Evolutionary conservation across 2,797 vertebrate genomes (phyloP).

Genomic region (Peromyscus melanophrys): DNA sequence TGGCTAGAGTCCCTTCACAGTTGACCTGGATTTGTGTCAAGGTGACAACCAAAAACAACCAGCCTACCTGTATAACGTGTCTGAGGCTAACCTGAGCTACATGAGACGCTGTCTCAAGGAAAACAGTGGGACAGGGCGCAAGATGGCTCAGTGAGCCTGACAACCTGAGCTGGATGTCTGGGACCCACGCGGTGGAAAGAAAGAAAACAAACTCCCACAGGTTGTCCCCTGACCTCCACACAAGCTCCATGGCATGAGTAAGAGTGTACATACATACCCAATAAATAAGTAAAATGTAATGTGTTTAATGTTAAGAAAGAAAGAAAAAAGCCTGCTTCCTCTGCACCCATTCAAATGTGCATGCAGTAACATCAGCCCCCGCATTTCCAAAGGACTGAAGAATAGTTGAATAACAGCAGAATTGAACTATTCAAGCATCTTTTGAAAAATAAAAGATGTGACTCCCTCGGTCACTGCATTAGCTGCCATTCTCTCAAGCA

Average conservation of each 20-base stretch:
- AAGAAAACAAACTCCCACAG: background rate
- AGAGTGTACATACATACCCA: background rate
- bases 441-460: conserved; percentile 15
- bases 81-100: background rate
- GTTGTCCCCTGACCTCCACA: background rate
- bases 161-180: background rate
- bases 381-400: conserved; percentile 50
- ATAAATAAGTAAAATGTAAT: background rate
- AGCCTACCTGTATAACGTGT: background rate
- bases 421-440: conserved; percentile 49
- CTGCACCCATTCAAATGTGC: conserved; percentile 57
- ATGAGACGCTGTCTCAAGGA: background rate
- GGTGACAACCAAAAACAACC: background rate
- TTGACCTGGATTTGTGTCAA: background rate
- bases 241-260: background rate
- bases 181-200: too few relatives aligned
- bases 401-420: conserved; percentile 46
- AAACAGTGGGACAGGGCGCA: background rate
- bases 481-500: conserved; percentile 46
- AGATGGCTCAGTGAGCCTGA: background rate
- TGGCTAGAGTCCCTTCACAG: background rate
- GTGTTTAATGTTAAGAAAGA: background rate
- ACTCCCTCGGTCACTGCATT: conserved; percentile 1
- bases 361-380: conserved; percentile 39
- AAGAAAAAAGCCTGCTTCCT: conserved; percentile 42